A percentile compares a stretch with the other conserved stretches of the same genome.
Conservation (phyloP, 2,113 vertebrate species). For the Agapornis roseicollis region DNA sequence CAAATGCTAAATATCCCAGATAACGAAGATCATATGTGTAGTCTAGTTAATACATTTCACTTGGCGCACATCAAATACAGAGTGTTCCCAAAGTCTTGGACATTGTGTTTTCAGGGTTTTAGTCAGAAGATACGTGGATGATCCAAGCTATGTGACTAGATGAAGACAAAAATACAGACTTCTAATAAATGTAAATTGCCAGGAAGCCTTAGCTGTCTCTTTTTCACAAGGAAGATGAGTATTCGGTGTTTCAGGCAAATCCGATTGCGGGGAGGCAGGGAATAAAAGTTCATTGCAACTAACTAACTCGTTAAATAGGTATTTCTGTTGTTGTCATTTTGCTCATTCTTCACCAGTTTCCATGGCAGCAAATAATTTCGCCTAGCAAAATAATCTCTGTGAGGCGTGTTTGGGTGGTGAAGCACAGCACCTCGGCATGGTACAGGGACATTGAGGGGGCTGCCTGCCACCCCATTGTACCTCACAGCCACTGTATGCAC, state of each 20-base stretch:
- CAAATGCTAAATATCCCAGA: slow-evolving; percentile 60
- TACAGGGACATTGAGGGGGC: fast-evolving
- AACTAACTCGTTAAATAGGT: background rate
- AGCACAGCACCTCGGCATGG: fast-evolving
- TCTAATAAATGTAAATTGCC: slow-evolving; percentile 49
- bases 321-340: background rate
- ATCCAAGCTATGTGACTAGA: slow-evolving; percentile 48
- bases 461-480: fast-evolving
- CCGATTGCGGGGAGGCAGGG: background rate
- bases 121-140: slow-evolving; percentile 38
- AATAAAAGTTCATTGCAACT: background rate
- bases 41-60: slow-evolving; percentile 50
- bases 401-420: fast-evolving
- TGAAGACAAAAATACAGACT: slow-evolving; percentile 50
- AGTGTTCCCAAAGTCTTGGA: slow-evolving; percentile 41
- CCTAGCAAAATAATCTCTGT: fast-evolving
- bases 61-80: slow-evolving; percentile 26
- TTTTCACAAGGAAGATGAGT: background rate
- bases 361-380: background rate
- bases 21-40: slow-evolving; percentile 54
- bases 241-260: background rate
- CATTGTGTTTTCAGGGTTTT: slow-evolving; percentile 47
- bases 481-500: background rate
- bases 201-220: slow-evolving; percentile 27
- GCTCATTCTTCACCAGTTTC: background rate